Base-by-base conservation (phyloP, 2,888 invertebrate species). In the Cremastinae sp. region DNA sequence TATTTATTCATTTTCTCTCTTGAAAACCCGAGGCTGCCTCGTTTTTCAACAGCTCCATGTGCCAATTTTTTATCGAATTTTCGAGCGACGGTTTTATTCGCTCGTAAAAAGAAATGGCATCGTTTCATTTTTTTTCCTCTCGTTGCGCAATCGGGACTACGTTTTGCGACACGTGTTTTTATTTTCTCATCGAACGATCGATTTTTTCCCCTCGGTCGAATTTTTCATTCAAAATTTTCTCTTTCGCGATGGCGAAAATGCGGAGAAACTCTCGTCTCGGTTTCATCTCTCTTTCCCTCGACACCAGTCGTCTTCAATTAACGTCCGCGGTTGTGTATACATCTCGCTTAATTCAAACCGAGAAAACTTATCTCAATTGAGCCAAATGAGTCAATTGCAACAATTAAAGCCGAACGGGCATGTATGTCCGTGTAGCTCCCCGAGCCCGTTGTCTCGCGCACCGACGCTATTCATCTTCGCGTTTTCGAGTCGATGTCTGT, bases 331-430 rank as follows among this genome's bases (percentile, higher is more conserved):
- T 56, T 56, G 36, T 34, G 64, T 59, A 34, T 58, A 45, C 53
- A 28, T 68, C 68, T 74, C 59, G 53, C 54, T 64, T 64, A 70
- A 64, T 70, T 74, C 51, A 28, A 58, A 59, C 34, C 56, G 58
- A 43, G 34, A 65, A 56, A 62, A 83, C 82, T 85, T 85, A 83
- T 84, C 82, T 81, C 84, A 84, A 86, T 86, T 84, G 84, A 83
- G 80, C 70, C 85, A 84, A 51, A 85, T 86, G 85, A 86, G 82
- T 71, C 84, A 86, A 86, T 86, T 85, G 83, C 80, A 78, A 81
- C 84, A 85, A 86, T 86, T 86, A 85, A 84, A 73, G 28, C 28
- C 78, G 75, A 76, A 72, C 75, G 78, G 74, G 66, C 20, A 28
- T 5, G 14, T 64, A 58, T 22, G 69, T 65, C 54, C 22, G 64